Evolutionary conservation across 2,888 invertebrate species (phyloP).

Genomic region (Lutraria lutraria): DNA sequence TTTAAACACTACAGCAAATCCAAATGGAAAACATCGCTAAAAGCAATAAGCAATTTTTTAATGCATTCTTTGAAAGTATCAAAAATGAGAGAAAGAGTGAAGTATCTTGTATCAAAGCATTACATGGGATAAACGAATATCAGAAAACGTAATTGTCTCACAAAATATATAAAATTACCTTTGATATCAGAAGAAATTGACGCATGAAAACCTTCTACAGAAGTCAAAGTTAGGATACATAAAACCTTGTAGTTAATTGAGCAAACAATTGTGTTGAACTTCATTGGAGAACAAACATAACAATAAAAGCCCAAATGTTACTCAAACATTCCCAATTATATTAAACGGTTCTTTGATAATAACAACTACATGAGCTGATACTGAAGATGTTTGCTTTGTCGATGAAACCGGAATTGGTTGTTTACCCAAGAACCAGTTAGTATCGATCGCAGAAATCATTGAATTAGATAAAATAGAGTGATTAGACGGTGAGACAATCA

Average conservation of each 20-base stretch:
- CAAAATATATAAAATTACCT: background rate
- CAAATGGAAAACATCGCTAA: no score
- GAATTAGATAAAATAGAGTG: background rate
- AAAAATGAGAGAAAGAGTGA: background rate
- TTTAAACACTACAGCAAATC: no score
- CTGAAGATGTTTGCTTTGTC: constrained; percentile 16
- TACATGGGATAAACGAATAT: background rate
- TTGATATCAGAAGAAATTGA: background rate
- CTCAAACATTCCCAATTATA: constrained; percentile 6
- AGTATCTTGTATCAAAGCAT: background rate
- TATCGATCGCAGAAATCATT: constrained; percentile 20
- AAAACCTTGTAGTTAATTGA: background rate
- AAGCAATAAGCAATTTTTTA: no score
- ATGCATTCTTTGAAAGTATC: background rate
- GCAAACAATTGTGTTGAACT: constrained; percentile 1
- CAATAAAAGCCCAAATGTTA: background rate
- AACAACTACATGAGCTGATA: background rate
- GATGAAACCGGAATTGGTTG: constrained; percentile 24
- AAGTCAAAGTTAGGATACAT: background rate
- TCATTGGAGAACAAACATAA: background rate
- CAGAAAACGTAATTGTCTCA: background rate
- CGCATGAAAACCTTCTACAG: background rate
- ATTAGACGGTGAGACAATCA: constrained; percentile 7
- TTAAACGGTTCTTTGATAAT: background rate
- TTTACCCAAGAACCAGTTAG: constrained; percentile 13